Evolutionary conservation across 2,888 invertebrate genomes (phyloP), one percentile per base, ranked within the genome.

Genomic region (Neoascia interrupta): DNA sequence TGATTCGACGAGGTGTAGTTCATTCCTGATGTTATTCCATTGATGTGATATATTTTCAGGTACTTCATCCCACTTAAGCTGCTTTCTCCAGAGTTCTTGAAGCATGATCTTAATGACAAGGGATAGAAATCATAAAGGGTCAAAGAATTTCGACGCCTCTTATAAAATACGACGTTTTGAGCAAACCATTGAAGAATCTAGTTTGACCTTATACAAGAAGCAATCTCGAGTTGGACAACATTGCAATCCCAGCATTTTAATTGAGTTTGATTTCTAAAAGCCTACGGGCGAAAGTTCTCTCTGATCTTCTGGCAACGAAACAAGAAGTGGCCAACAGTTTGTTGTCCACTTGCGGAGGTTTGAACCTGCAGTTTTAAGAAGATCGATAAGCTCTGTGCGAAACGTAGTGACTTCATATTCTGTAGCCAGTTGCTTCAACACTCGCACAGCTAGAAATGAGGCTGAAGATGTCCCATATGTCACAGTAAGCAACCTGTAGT

Each of bases 341-440:
- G n/a, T n/a, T n/a, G n/a, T n/a, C n/a, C n/a, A n/a, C n/a, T n/a
- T n/a, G n/a, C n/a, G n/a, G n/a, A n/a, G n/a, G n/a, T n/a, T n/a
- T n/a, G n/a, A 51, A 0, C 34, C 49, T 11, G 49, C 34, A 6
- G 54, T 5, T 26, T 54, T 37, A 2, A 49, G 4, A 2, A 61
- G 28, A 3, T 31, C 51, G 0, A 70, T 28, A 3, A 70, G 4
- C 26, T 70, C 51, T 15, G 10, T 16, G 1, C 23, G 43, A 31
- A 60, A 21, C 3, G 15, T 3, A 3, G 43, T 58, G 8, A 66
- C 15, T 4, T 61, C 51, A 6, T 68, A 75, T 11, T 74, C 58
- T 8, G 21, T 13, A 4, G 80, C 83, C 10, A 83, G 36, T 28
- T 81, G 51, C 15, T 81, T 56, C 13, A 82, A 23, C 0, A 34